Evolutionary conservation across 2,797 vertebrate species (phyloP), one percentile per base, ranked within the genome.

Genomic region (Pipistrellus nathusii): DNA sequence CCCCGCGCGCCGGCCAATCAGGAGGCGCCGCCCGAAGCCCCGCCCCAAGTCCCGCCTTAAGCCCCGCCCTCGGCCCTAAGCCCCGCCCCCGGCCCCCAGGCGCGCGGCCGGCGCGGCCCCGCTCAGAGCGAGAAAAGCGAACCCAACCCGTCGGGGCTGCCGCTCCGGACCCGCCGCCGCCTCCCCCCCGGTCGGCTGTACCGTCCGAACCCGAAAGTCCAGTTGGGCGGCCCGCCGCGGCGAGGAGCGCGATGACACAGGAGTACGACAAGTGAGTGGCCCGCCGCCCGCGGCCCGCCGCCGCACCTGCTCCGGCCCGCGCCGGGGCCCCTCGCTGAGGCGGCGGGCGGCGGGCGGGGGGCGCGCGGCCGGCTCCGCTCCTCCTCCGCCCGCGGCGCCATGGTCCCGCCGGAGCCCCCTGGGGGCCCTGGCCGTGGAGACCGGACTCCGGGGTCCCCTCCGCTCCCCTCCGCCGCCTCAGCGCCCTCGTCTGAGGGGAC

Each of bases 171-270:
- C 93, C 2, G 75, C 86, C 86, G 87, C 72, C 72, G 71, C 21
- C 21, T 98, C 98, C 99, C 99, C 99, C 99, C 98, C 98, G 98
- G 98, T 99, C 98, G 98, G 98, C 99, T 98, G 98, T 98, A 99
- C 99, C 99, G 99, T 98, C 99, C 99, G 98, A 99, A 99, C 99
- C 99, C 98, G 99, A 99, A 98, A 98, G 99, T 99, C 99, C 99
- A 99, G 99, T 99, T 99, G 98, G 99, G 99, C 99, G 98, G 98
- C 96, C 97, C 97, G 96, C 98, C 85, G 97, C 95, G 93, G 96
- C 93, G 75, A 94, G 91, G 83, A 92, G 92, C 96, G 98, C 99
- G 98, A 99, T 99, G 99, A 99, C 99, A 99, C 99, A 99, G 98
- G 99, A 99, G 98, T 99, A 99, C 99, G 99, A 99, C 99, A 99